Percentiles rank a stretch among this genome's conserved stretches.
phyloP scores from a whole-genome alignment of 2,113 vertebrate genomes.

The Thermophis baileyi region DNA sequence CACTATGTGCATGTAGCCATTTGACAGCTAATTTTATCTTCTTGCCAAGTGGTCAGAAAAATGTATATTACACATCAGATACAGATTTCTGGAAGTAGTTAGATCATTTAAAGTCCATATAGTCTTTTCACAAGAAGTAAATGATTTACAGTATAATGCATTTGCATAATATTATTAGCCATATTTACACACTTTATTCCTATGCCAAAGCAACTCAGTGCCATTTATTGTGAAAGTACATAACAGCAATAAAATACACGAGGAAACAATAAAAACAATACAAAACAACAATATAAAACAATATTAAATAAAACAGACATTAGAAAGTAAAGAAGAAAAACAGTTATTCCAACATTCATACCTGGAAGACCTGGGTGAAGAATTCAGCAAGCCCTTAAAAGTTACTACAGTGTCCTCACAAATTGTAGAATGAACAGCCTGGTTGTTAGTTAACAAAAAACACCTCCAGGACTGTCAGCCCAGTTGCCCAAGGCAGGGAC shows the following conservation, averaged over 20 bases:
- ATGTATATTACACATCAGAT: not conserved
- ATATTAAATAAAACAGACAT: too few relatives aligned
- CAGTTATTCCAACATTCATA: too few relatives aligned
- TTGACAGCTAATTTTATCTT: not conserved
- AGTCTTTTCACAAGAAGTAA: not conserved
- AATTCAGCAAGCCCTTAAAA: too few relatives aligned
- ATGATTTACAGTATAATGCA: not conserved
- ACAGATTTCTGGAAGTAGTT: not conserved
- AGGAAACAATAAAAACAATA: too few relatives aligned
- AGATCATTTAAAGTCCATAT: not conserved
- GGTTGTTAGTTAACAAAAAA: too few relatives aligned
- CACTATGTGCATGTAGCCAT: not conserved
- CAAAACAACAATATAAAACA: too few relatives aligned
- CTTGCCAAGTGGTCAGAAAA: not conserved
- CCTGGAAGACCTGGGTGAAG: too few relatives aligned
- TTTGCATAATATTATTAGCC: not conserved
- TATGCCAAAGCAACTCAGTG: not conserved
- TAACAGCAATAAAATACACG: not conserved
- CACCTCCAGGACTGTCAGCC: too few relatives aligned
- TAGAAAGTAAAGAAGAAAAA: too few relatives aligned
- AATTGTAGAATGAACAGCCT: too few relatives aligned
- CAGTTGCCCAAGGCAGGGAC: too few relatives aligned
- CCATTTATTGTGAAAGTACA: not conserved
- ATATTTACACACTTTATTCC: not conserved
- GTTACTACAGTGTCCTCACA: too few relatives aligned